These are phyloP conservation scores for Sciurus niger DNA, from an alignment of 2,113 vertebrate genomes.

Conservation along the genomic window DNA sequence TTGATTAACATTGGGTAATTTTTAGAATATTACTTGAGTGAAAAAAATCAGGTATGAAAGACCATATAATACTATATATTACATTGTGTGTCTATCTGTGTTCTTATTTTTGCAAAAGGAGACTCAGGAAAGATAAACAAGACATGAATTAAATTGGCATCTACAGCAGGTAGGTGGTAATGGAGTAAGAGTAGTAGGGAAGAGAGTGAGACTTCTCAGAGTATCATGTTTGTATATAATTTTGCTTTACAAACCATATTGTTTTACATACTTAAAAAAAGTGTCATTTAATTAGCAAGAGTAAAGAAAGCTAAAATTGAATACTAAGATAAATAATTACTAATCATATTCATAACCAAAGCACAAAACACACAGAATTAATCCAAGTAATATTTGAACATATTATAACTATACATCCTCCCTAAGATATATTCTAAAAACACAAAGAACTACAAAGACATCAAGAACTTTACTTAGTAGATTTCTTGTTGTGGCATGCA, in stretches of 20 bases:
- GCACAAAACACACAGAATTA: not conserved
- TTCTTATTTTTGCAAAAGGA: not conserved
- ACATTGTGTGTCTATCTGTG: not conserved
- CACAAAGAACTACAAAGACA: not conserved
- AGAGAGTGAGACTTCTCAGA: not conserved
- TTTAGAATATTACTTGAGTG: constrained; percentile 12
- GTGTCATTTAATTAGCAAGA: constrained; percentile 52
- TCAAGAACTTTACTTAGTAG: not conserved
- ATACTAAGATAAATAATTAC: constrained; percentile 1
- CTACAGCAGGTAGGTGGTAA: not conserved
- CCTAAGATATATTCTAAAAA: constrained; percentile 19
- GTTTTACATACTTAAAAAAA: constrained; percentile 28
- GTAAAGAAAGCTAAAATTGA: constrained; percentile 28
- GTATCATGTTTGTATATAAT: not conserved
- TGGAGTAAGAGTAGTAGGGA: not conserved
- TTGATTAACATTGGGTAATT: not conserved
- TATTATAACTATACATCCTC: not conserved
- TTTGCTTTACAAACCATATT: constrained; percentile 43
- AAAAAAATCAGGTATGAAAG: not conserved
- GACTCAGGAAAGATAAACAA: not conserved
- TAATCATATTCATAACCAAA: constrained; percentile 30
- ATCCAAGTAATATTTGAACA: not conserved
- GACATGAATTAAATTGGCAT: not conserved
- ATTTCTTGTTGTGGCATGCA: not conserved
- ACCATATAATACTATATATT: not conserved